Percentiles rank a stretch among this genome's conserved stretches.
phyloP scores from a whole-genome alignment of 2,888 invertebrate species.

The Exocentrus adspersus region DNA sequence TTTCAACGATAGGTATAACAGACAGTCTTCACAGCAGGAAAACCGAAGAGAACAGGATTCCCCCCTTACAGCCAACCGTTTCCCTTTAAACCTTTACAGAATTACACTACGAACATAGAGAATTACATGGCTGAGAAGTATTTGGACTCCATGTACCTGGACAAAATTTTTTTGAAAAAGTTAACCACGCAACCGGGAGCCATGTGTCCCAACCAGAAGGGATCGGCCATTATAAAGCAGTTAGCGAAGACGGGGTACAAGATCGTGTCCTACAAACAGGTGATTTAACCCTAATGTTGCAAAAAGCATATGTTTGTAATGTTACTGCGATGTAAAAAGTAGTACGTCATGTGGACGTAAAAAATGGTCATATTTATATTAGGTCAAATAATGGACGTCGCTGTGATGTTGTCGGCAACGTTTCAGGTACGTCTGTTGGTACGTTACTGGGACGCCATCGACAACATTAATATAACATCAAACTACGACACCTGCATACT shows the following conservation, averaged over 20 bases:
- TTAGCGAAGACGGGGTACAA: conserved; percentile 55
- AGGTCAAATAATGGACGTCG: too few species aligned
- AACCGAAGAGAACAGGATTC: conserved; percentile 52
- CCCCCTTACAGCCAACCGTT: conserved; percentile 50
- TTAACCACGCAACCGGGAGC: conserved; percentile 55
- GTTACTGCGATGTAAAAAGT: too few species aligned
- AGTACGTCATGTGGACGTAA: too few species aligned
- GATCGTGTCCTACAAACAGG: conserved; percentile 59
- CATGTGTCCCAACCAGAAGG: conserved; percentile 59
- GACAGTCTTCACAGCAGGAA: conserved; percentile 56
- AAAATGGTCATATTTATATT: too few species aligned
- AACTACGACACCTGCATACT: too few species aligned
- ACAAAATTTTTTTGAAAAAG: conserved; percentile 62
- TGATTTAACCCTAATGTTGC: conserved; percentile 19
- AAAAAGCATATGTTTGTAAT: too few species aligned
- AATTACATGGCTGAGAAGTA: conserved; percentile 63
- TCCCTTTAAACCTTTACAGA: conserved; percentile 58
- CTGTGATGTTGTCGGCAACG: too few species aligned
- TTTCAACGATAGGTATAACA: conserved; percentile 31
- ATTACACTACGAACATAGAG: conserved; percentile 60
- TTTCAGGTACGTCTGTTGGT: too few species aligned
- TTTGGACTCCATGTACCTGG: conserved; percentile 61
- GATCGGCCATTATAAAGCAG: conserved; percentile 51
- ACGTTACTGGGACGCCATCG: too few species aligned
- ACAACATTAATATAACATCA: too few species aligned